These are phyloP conservation scores for Falco cherrug DNA, from an alignment of 2,797 vertebrate species.

Conservation along the genomic window DNA sequence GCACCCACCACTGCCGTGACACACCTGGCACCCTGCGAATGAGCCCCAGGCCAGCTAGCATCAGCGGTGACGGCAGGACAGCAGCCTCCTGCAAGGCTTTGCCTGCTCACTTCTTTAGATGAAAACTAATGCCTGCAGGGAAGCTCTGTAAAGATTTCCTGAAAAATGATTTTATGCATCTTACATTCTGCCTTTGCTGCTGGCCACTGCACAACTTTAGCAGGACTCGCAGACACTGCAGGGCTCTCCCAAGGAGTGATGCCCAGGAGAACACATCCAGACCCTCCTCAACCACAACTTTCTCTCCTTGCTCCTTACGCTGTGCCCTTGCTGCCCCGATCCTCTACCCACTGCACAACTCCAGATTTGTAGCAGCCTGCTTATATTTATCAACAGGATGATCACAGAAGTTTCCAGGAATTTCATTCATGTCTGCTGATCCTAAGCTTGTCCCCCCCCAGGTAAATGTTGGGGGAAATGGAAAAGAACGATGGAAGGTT, in stretches of 20 bases:
- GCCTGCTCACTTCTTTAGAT: background rate
- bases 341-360: background rate
- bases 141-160: background rate
- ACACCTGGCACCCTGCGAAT: background rate
- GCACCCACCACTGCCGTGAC: accelerated
- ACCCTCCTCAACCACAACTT: background rate
- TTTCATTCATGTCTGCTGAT: background rate
- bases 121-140: background rate
- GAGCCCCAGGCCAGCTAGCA: background rate
- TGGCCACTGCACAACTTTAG: background rate
- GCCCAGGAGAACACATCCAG: background rate
- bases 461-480: background rate
- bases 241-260: background rate
- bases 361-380: background rate
- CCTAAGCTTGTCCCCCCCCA: background rate
- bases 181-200: background rate
- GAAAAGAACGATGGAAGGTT: background rate
- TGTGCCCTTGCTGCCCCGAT: background rate
- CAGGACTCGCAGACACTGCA: background rate
- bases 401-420: background rate
- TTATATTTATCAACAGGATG: background rate
- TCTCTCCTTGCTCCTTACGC: background rate
- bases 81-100: background rate
- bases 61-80: accelerated
- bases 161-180: background rate